Percentiles rank a stretch among this genome's conserved stretches.
Evolutionary conservation across 2,888 invertebrate species (phyloP).

Genomic region (Phorcus lineatus): DNA sequence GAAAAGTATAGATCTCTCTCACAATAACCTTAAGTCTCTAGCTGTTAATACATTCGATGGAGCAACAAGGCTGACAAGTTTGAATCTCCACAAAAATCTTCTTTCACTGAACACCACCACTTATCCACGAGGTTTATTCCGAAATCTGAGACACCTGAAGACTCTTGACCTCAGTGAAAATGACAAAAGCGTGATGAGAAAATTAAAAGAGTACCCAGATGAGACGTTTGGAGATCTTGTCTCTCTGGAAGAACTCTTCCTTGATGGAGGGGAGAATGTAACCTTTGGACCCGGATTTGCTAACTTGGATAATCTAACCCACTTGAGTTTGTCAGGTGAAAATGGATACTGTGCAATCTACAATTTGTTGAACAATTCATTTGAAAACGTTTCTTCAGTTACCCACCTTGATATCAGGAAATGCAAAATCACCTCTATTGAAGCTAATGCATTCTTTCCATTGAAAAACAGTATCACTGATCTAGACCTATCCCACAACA

Average conservation of each 20-base stretch:
- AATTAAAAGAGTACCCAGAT: not conserved
- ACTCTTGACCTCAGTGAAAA: not conserved
- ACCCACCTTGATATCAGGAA: not conserved
- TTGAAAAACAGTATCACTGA: no score
- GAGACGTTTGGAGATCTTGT: not conserved
- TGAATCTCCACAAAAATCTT: not conserved
- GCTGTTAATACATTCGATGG: not conserved
- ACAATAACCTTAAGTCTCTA: not conserved
- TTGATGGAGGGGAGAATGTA: not conserved
- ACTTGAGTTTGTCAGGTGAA: not conserved
- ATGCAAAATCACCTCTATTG: not conserved
- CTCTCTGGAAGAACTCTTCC: not conserved
- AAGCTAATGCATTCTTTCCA: not conserved
- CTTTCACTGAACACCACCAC: not conserved
- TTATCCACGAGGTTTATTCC: not conserved
- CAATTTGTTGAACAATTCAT: not conserved
- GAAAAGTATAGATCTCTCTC: not conserved
- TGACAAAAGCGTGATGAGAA: not conserved
- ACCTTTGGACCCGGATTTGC: not conserved
- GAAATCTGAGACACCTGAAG: not conserved
- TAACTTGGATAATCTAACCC: not conserved
- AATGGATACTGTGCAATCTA: not conserved
- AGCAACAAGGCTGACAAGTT: not conserved
- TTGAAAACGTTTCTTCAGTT: not conserved
- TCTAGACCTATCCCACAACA: not conserved